Percentiles rank a stretch among this genome's conserved stretches.
These are phyloP conservation scores for Epizoanthus illoricatus DNA, from an alignment of 92 coral and sea anemone genomes.

Conservation along the genomic window DNA sequence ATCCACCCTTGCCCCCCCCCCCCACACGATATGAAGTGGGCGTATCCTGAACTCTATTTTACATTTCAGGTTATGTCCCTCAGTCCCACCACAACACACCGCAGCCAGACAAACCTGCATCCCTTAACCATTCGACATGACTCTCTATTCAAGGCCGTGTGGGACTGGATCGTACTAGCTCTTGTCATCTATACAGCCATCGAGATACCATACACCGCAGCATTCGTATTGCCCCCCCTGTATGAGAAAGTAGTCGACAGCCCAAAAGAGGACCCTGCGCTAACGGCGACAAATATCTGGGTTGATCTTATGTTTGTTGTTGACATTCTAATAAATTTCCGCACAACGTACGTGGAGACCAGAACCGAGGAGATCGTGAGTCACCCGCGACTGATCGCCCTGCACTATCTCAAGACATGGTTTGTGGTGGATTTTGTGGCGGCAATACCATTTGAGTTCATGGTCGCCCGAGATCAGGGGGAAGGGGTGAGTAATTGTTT, in stretches of 20 bases:
- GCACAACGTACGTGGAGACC: conserved; percentile 79
- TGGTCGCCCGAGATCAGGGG: conserved; percentile 46
- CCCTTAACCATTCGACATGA: conserved; percentile 93
- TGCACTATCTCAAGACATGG: conserved; percentile 90
- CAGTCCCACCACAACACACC: conserved; percentile 71
- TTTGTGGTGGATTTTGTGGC: conserved; percentile 93
- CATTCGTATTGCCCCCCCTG: conserved; percentile 62
- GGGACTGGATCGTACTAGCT: conserved; percentile 93
- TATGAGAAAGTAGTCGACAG: conserved; percentile 32
- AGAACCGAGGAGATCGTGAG: conserved; percentile 70
- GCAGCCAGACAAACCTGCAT: conserved; percentile 68
- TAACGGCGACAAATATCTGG: conserved; percentile 67
- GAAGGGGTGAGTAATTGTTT: conserved; percentile 75
- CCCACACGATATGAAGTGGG: background rate
- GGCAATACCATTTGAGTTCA: conserved; percentile 91
- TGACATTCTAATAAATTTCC: conserved; percentile 89
- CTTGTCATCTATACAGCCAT: conserved; percentile 96
- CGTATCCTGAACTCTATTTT: background rate
- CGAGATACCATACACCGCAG: conserved; percentile 92
- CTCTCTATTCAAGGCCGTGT: conserved; percentile 92
- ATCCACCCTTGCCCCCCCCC: background rate
- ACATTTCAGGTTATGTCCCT: conserved; percentile 91
- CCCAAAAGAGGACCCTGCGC: conserved; percentile 36
- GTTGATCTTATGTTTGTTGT: conserved; percentile 92
- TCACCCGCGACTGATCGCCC: conserved; percentile 77